Base-by-base conservation (phyloP, 2,888 invertebrate genomes). In the Megastigmus dorsalis region DNA sequence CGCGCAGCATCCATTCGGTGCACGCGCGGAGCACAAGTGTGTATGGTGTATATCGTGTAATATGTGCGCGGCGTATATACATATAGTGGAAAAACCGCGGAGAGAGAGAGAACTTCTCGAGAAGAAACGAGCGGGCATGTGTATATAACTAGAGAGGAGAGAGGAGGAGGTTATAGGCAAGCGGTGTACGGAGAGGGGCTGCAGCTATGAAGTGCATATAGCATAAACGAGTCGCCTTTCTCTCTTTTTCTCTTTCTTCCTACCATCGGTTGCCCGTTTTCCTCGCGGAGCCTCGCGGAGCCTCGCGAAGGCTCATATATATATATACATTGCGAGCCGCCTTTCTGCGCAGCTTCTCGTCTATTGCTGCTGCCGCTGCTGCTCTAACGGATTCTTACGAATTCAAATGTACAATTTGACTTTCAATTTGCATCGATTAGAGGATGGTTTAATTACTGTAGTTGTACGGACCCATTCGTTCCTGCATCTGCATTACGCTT, bases 11-110 rank as follows among this genome's bases (percentile, higher is more conserved):
- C 83, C 80, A 79, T 72, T 78, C n/a, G n/a, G n/a, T n/a, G n/a
- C n/a, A n/a, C n/a, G n/a, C 45, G 72, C 65, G 69, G 67, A 60
- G 82, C 84, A 82, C 83, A 81, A 84, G 82, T 82, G 83, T 55
- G 48, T 80, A 79, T 80, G 79, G 83, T 55, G 48, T 80, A 79
- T 80, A 80, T 82, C 83, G 80, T 83, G 83, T 83, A 82, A 82
- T 82, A 80, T 81, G 73, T 73, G 26, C 43, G 43, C 66, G 20
- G 26, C 79, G 77, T 79, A 80, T 83, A 82, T n/a, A n/a, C n/a
- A n/a, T n/a, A n/a, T n/a, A n/a, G n/a, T n/a, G n/a, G 83, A 83
- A 82, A 83, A 83, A 79, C 77, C 74, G 59, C 65, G 74, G 73
- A 74, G 66, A 36, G 26, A n/a, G n/a, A n/a, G n/a, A n/a, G n/a